A percentile compares a stretch with the other conserved stretches of the same genome.
These are phyloP conservation scores for Rhineura floridana DNA, from an alignment of 2,113 vertebrate species.

Conservation along the genomic window DNA sequence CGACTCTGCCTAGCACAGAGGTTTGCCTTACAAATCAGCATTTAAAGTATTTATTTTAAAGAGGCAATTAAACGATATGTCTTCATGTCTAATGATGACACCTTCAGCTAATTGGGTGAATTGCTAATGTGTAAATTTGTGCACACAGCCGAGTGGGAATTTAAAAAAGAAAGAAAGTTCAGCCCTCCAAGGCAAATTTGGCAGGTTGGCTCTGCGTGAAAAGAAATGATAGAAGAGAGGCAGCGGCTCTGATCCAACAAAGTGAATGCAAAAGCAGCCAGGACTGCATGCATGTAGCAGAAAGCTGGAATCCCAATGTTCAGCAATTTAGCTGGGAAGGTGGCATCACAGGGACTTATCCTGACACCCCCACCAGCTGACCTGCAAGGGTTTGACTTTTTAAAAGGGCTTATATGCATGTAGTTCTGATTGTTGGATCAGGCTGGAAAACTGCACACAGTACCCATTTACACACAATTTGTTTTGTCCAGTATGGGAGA, in stretches of 20 bases:
- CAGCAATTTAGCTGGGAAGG: not conserved
- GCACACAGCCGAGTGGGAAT: constrained; percentile 26
- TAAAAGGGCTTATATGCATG: not conserved
- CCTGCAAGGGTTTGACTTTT: not conserved
- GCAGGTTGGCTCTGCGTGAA: not conserved
- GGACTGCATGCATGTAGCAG: no score
- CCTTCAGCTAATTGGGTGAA: constrained; percentile 22
- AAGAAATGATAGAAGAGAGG: not conserved
- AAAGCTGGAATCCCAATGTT: not conserved
- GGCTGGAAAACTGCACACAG: not conserved
- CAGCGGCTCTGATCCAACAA: not conserved
- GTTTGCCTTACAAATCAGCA: constrained; percentile 26
- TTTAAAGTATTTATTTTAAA: constrained; percentile 7
- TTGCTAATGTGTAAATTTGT: constrained; percentile 15
- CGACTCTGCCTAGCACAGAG: not conserved
- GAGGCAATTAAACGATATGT: constrained; percentile 22
- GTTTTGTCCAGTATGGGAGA: not conserved
- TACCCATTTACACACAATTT: not conserved
- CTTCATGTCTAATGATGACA: constrained; percentile 42
- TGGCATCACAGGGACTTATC: no score
- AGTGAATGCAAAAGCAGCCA: no score
- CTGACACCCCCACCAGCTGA: not conserved
- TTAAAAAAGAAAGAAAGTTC: constrained; percentile 6
- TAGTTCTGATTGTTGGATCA: not conserved
- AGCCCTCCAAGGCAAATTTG: constrained; percentile 41